Evolutionary conservation across 2,797 vertebrate species (phyloP).

Genomic region (Aphelocoma californica): DNA sequence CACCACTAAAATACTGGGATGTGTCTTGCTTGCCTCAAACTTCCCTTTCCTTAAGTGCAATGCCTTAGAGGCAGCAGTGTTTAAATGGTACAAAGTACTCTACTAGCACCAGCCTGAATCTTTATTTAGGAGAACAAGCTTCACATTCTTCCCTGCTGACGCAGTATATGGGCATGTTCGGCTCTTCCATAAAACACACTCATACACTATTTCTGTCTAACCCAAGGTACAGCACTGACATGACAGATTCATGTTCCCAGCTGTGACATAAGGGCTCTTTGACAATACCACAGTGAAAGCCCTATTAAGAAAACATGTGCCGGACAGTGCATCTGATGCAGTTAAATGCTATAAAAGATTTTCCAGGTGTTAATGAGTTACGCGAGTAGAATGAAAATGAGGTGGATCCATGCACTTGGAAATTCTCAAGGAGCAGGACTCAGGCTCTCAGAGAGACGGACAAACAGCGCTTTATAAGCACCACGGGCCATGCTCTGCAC

Average conservation of each 20-base stretch:
- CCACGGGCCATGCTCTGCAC: conserved; percentile 22
- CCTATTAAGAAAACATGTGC: conserved; percentile 65
- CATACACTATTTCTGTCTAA: conserved; percentile 3
- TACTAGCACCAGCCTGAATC: conserved; percentile 45
- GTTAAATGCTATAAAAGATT: conserved; percentile 63
- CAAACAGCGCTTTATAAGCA: conserved; percentile 59
- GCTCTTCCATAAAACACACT: conserved; percentile 52
- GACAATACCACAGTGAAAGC: conserved; percentile 58
- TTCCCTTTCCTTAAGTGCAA: conserved; percentile 35
- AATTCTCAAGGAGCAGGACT: conserved; percentile 50
- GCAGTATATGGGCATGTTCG: conserved; percentile 18
- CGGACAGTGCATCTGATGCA: conserved; percentile 52
- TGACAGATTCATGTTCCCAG: conserved; percentile 70
- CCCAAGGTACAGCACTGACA: conserved; percentile 57
- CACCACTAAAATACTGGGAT: conserved; percentile 20
- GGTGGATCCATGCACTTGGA: neutral
- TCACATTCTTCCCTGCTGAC: conserved; percentile 49
- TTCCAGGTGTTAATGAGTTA: conserved; percentile 69
- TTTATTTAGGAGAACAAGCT: conserved; percentile 62
- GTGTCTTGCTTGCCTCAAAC: conserved; percentile 20
- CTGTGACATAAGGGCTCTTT: conserved; percentile 67
- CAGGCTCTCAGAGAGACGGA: conserved; percentile 48
- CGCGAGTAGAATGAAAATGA: conserved; percentile 38
- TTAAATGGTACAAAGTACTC: conserved; percentile 61
- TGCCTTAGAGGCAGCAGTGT: conserved; percentile 58